Evolutionary conservation across 2,113 vertebrate genomes (phyloP).

Genomic region (Agelaius phoeniceus): DNA sequence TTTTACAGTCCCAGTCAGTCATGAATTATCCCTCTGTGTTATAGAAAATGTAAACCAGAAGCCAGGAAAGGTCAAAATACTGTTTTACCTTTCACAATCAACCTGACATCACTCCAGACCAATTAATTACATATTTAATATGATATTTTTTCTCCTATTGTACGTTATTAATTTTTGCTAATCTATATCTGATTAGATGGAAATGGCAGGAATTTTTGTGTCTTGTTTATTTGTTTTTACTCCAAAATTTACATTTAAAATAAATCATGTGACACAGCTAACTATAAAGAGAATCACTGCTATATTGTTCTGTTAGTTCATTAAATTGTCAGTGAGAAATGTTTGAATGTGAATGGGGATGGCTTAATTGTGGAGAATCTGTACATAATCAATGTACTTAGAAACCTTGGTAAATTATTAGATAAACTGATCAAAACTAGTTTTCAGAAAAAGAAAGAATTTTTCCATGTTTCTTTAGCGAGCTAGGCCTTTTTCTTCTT

Average conservation of each 20-base stretch:
- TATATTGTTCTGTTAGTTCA: background rate
- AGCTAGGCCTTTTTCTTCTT: background rate
- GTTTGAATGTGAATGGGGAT: background rate
- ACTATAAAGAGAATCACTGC: background rate
- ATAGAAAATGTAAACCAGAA: background rate
- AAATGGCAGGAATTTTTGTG: background rate
- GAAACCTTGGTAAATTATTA: background rate
- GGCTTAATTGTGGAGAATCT: background rate
- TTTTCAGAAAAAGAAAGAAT: background rate
- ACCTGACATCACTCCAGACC: background rate
- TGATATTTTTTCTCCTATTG: background rate
- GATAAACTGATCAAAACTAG: constrained; percentile 16
- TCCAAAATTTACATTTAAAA: background rate
- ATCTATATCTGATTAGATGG: background rate
- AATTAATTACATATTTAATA: background rate
- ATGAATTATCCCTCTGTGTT: background rate
- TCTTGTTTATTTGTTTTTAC: background rate
- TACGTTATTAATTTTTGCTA: background rate
- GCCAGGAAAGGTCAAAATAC: background rate
- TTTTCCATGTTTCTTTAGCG: background rate
- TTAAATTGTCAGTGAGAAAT: background rate
- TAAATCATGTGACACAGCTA: background rate
- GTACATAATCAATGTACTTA: background rate
- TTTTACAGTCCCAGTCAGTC: background rate
- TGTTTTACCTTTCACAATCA: background rate